Conservation (phyloP, 2,888 invertebrate genomes). For the Caenorhabditis japonica region DNA sequence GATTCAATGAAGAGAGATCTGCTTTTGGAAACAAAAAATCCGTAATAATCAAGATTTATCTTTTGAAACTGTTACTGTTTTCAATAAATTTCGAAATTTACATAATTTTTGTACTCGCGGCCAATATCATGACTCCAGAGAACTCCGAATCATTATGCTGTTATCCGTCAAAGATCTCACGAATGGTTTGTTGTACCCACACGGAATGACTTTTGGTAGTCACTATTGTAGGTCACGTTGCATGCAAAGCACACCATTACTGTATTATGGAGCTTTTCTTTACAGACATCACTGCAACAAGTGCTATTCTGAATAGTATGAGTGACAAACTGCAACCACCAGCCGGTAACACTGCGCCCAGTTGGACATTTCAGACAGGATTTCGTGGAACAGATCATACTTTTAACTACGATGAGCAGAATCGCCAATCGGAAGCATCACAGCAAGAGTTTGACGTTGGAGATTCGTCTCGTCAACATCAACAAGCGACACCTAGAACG, state of each 20-base stretch:
- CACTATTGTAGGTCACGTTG: slow-evolving; percentile 21
- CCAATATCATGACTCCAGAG: too few relatives aligned
- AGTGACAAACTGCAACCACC: slow-evolving; percentile 20
- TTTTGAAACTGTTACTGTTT: too few relatives aligned
- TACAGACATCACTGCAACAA: slow-evolving; percentile 1
- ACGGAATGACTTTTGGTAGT: slow-evolving; percentile 8
- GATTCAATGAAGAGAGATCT: too few relatives aligned
- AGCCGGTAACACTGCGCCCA: slow-evolving; percentile 1
- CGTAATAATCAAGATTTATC: too few relatives aligned
- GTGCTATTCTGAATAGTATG: slow-evolving; percentile 7
- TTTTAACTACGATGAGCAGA: slow-evolving; percentile 33
- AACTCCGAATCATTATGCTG: background rate
- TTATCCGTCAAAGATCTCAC: background rate
- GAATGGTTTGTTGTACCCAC: slow-evolving; percentile 4
- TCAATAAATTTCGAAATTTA: too few relatives aligned
- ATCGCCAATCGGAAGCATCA: background rate
- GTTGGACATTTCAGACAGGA: slow-evolving; percentile 11
- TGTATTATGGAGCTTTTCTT: slow-evolving; percentile 4
- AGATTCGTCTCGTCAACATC: slow-evolving; percentile 8
- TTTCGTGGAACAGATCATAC: slow-evolving; percentile 11
- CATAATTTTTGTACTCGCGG: too few relatives aligned
- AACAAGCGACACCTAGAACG: slow-evolving; percentile 24
- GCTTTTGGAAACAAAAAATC: too few relatives aligned
- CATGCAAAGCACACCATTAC: slow-evolving; percentile 18
- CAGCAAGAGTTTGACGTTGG: slow-evolving; percentile 17